phyloP scores from a whole-genome alignment of 2,888 invertebrate genomes.

The Hartigia nigra region DNA sequence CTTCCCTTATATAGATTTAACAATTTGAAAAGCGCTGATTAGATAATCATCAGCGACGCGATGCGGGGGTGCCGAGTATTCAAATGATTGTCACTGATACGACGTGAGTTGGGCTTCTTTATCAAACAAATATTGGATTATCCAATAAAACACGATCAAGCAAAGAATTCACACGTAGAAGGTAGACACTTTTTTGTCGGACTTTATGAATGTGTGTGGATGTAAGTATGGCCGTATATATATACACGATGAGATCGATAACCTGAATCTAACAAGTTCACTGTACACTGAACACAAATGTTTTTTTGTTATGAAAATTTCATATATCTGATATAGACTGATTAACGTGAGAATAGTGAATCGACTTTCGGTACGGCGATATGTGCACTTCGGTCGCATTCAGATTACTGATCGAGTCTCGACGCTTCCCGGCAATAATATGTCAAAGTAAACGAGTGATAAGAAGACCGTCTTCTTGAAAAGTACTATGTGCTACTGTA shows the following conservation, averaged over 20 bases:
- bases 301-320: neutral
- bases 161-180: neutral
- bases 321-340: neutral
- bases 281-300: neutral
- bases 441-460: constrained; percentile 14
- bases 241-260: neutral
- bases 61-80: constrained; percentile 5
- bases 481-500: constrained; percentile 1
- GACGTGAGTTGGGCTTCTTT: neutral
- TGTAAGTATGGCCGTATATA: no score
- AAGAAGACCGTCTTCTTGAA: constrained; percentile 9
- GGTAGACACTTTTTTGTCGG: neutral
- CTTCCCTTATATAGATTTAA: constrained; percentile 15
- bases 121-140: neutral
- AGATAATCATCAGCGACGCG: constrained; percentile 12
- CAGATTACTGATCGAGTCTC: constrained; percentile 16
- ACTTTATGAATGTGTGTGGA: neutral
- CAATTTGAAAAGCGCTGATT: constrained; percentile 6
- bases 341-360: neutral
- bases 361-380: neutral
- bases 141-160: neutral
- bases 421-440: constrained; percentile 16
- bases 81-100: constrained; percentile 14
- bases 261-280: neutral
- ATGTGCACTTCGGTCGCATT: constrained; percentile 1